Base-by-base conservation (phyloP, 2,888 invertebrate genomes). In the Agrotis segetum region DNA sequence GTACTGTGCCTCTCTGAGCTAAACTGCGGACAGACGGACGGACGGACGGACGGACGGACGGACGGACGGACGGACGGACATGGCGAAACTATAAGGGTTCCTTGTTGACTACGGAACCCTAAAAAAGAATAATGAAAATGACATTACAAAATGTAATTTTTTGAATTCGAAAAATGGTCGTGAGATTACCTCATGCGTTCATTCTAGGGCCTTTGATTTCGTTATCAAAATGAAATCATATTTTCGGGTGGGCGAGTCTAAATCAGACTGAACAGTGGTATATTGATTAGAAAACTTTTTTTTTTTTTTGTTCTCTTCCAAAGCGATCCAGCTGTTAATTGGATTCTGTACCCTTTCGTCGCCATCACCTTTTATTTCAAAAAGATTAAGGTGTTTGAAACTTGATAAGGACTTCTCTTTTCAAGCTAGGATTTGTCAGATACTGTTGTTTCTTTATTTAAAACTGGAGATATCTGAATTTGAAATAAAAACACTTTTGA, bases 321-420 rank as follows among this genome's bases (percentile, higher is more conserved):
- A 60, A 59, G 24, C 49, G 53, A n/a, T 34, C 5, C 21, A 34
- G 0, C 17, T 16, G 13, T n/a, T 64, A 64, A 71, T 75, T 78
- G 55, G 47, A 64, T 47, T 29, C 13, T 50, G 53, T 11, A 24
- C 47, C 29, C 52, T 72, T 56, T 13, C 24, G 21, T 44, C 17
- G 21, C 14, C 52, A 34, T 55, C 14, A 40, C 16, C 13, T 7
- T 60, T 61, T 61, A 61, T 61, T 59, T 49, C 19, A 59, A 70
- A 74, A 52, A 49, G 13, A 64, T 71, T 29, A 29, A 58, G n/a
- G 40, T 34, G 40, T 63, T 77, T 55, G 14, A 47, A 29, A 53
- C 53, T 77, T 71, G 78, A 60, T 13, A 53, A 60, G 49, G 53
- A 19, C 68, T 19, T 46, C n/a, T 56, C 13, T 34, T 56, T 13